These are phyloP conservation scores for Poecilia gillii DNA, from an alignment of 2,797 vertebrate genomes.

Conservation along the genomic window DNA sequence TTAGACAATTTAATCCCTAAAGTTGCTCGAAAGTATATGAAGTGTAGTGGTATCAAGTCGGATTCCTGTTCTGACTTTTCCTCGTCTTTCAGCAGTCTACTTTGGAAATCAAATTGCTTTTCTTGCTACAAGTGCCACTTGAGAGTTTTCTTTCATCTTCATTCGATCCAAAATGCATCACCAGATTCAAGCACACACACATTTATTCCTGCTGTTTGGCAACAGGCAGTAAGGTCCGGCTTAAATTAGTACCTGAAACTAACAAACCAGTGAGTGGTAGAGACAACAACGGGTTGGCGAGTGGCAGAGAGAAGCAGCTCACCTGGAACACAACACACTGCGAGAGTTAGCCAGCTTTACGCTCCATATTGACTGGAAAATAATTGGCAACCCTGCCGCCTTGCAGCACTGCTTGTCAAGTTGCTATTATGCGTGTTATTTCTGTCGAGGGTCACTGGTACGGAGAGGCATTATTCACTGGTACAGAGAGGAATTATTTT, in stretches of 20 bases:
- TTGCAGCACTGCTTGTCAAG: background rate
- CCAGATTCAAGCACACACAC: background rate
- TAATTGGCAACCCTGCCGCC: background rate
- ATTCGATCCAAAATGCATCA: background rate
- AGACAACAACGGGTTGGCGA: background rate
- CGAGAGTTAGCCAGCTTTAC: background rate
- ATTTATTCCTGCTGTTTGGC: background rate
- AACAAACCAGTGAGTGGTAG: background rate
- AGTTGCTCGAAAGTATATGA: background rate
- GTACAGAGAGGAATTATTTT: background rate
- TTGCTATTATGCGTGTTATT: background rate
- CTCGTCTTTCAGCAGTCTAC: background rate
- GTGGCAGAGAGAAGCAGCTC: background rate
- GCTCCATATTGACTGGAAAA: conserved; percentile 9
- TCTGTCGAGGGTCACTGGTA: background rate
- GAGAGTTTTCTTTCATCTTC: background rate
- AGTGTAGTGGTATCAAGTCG: background rate
- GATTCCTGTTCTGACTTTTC: background rate
- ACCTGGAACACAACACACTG: background rate
- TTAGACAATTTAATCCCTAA: background rate
- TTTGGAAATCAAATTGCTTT: background rate
- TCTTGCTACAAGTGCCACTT: background rate
- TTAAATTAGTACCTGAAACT: background rate
- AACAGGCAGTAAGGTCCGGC: background rate
- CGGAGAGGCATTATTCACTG: background rate